These are phyloP conservation scores for Actinia tenebrosa DNA, from an alignment of 64 coral and sea anemone species.

Conservation along the genomic window DNA sequence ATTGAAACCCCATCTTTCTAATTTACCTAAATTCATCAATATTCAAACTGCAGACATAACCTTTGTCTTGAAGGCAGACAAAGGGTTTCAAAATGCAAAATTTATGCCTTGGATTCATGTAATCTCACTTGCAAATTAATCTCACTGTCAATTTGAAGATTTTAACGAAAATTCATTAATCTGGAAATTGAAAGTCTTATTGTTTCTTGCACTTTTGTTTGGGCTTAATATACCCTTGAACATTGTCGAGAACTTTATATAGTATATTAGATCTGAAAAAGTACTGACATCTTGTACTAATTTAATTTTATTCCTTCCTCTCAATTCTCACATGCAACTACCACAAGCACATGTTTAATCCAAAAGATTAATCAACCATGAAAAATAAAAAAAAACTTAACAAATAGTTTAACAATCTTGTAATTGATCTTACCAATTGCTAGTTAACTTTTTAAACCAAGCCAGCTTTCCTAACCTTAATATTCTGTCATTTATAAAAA, in stretches of 20 bases:
- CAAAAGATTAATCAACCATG: not conserved
- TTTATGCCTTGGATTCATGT: not conserved
- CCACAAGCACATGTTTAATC: not conserved
- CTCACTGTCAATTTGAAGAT: not conserved
- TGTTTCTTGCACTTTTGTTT: not conserved
- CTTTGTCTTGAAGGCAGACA: not conserved
- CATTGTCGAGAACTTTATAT: not conserved
- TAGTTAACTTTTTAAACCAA: not conserved
- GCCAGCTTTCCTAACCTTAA: not conserved
- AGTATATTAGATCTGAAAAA: not conserved
- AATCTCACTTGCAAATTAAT: slow-evolving; percentile 10
- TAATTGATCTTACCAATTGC: not conserved
- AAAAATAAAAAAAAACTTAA: not conserved
- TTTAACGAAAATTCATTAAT: not conserved
- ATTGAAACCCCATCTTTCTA: not conserved
- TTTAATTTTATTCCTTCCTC: not conserved
- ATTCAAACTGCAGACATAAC: not conserved
- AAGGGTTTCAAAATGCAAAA: not conserved
- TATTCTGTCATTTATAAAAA: not conserved
- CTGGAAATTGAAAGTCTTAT: not conserved
- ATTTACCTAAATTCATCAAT: not conserved
- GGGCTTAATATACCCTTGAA: not conserved
- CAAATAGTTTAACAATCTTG: not conserved
- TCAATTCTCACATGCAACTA: not conserved
- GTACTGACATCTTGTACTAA: not conserved